A percentile compares a stretch with the other conserved stretches of the same genome.
These are phyloP conservation scores for Eubasilissa splendida DNA, from an alignment of 2,888 invertebrate species.

Conservation along the genomic window DNA sequence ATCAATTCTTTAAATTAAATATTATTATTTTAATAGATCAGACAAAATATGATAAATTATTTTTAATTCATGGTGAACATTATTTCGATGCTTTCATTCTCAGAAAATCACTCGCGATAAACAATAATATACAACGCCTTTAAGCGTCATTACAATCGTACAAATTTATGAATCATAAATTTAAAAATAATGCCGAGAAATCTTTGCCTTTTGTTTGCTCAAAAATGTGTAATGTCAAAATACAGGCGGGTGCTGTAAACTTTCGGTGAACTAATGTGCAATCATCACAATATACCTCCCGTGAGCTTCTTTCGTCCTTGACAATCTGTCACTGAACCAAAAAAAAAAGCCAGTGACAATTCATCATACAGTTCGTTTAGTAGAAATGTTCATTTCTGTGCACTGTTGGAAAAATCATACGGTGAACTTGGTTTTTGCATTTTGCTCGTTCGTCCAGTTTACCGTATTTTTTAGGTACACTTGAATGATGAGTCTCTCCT, in stretches of 20 bases:
- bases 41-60: no score
- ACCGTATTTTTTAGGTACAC: neutral
- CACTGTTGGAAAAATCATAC: neutral
- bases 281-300: conserved; percentile 51
- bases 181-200: conserved; percentile 18
- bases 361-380: neutral
- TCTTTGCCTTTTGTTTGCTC: conserved; percentile 44
- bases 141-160: conserved; percentile 11
- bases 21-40: no score
- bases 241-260: conserved; percentile 35
- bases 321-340: conserved; percentile 16
- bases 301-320: conserved; percentile 41
- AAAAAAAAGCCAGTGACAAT: neutral
- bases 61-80: neutral
- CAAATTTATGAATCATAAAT: conserved; percentile 47
- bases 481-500: neutral
- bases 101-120: conserved; percentile 30
- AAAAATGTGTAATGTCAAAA: conserved; percentile 48
- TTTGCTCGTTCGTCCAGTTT: neutral
- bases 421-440: neutral
- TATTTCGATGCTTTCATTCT: neutral
- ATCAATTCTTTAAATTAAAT: no score
- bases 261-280: conserved; percentile 41
- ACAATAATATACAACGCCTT: neutral
- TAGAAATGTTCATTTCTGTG: neutral